phyloP scores from a whole-genome alignment of 2,797 vertebrate species.

The Malurus splendens region DNA sequence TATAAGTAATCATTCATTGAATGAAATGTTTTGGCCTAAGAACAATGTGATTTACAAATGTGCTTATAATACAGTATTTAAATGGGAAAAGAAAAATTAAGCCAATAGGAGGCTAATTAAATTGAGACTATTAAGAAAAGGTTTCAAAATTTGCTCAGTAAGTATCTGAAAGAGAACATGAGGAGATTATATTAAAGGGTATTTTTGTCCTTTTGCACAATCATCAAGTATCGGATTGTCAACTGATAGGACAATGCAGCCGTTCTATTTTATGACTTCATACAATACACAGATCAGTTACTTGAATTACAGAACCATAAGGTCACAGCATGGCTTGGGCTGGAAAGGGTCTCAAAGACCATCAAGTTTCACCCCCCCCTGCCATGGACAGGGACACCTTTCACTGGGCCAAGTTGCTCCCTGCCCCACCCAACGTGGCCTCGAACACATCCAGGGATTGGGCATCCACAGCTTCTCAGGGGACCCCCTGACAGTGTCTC shows the following conservation, averaged over 20 bases:
- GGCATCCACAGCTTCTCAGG: background rate
- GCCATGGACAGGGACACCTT: accelerated
- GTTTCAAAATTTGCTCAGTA: slow-evolving; percentile 40
- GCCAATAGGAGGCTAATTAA: slow-evolving; percentile 41
- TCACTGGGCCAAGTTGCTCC: no score
- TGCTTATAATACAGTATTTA: slow-evolving; percentile 44
- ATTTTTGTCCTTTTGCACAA: background rate
- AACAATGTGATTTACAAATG: slow-evolving; percentile 37
- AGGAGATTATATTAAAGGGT: background rate
- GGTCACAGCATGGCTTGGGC: background rate
- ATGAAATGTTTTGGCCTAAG: slow-evolving; percentile 22
- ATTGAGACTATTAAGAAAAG: slow-evolving; percentile 16
- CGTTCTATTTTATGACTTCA: background rate
- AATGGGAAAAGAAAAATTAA: slow-evolving; percentile 48
- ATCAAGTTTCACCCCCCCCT: accelerated
- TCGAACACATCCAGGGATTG: accelerated
- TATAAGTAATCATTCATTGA: slow-evolving; percentile 33
- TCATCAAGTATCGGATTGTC: background rate
- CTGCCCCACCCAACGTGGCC: background rate
- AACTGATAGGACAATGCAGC: background rate
- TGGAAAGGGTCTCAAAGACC: background rate
- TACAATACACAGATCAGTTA: background rate
- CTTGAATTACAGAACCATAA: background rate
- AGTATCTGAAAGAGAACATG: slow-evolving; percentile 5
- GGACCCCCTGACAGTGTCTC: background rate